Conservation (phyloP, 2,888 invertebrate genomes). For the Plagodis pulveraria region DNA sequence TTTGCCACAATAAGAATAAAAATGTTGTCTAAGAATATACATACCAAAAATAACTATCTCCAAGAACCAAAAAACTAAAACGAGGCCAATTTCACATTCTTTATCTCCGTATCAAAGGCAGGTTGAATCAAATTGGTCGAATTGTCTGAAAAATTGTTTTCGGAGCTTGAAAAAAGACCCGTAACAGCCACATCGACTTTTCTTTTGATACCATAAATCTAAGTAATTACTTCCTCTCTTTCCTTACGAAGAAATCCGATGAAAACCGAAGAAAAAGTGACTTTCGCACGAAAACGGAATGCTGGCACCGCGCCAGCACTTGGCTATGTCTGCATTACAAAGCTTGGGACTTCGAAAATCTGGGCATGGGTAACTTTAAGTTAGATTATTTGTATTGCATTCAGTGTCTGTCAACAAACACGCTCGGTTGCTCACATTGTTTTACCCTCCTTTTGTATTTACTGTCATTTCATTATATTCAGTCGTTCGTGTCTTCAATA, state of each 20-base stretch:
- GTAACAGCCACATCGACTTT: slow-evolving; percentile 46
- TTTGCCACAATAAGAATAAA: no score
- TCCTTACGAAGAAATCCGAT: slow-evolving; percentile 47
- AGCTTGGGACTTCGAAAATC: slow-evolving; percentile 38
- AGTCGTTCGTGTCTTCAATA: no score
- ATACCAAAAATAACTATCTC: slow-evolving; percentile 9
- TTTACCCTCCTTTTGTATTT: no score
- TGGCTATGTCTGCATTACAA: slow-evolving; percentile 56
- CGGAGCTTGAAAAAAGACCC: slow-evolving; percentile 36
- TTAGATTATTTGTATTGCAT: slow-evolving; percentile 33
- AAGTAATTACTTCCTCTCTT: slow-evolving; percentile 77
- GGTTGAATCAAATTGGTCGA: slow-evolving; percentile 31
- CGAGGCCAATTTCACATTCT: slow-evolving; percentile 15
- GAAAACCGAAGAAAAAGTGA: slow-evolving; percentile 58
- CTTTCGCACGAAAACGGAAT: slow-evolving; percentile 64
- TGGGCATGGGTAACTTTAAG: slow-evolving; percentile 24
- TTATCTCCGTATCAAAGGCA: slow-evolving; percentile 23
- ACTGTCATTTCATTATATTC: no score
- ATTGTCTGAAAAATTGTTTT: slow-evolving; percentile 34
- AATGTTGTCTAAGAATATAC: background rate
- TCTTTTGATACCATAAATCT: slow-evolving; percentile 73
- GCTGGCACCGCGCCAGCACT: slow-evolving; percentile 65
- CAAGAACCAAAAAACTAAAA: slow-evolving; percentile 8
- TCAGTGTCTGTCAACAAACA: slow-evolving; percentile 23
- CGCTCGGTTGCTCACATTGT: slow-evolving; percentile 9